Evolutionary conservation across 2,888 invertebrate genomes (phyloP).

Genomic region (Cyaniris semiargus): DNA sequence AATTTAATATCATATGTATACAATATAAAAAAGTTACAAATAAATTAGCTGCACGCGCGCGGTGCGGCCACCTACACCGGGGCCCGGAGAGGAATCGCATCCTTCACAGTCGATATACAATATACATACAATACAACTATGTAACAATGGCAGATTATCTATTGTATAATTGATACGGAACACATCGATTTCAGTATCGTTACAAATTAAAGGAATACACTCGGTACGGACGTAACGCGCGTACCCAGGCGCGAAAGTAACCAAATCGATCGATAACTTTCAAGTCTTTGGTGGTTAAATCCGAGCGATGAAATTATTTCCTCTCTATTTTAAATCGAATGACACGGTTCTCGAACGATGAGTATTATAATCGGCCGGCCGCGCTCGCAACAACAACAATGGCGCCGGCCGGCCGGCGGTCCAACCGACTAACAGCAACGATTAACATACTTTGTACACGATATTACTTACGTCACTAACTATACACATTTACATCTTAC

Average conservation of each 20-base stretch:
- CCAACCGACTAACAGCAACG: slow-evolving; percentile 47
- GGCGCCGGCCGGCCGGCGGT: slow-evolving; percentile 38
- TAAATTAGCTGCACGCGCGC: slow-evolving; percentile 20
- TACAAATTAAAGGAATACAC: slow-evolving; percentile 30
- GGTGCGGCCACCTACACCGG: neutral
- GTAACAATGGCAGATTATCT: slow-evolving; percentile 63
- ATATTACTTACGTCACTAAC: slow-evolving; percentile 61
- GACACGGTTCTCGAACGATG: slow-evolving; percentile 43
- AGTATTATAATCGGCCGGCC: slow-evolving; percentile 49
- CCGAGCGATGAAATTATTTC: slow-evolving; percentile 46
- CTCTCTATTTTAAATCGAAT: slow-evolving; percentile 40
- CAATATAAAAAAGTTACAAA: slow-evolving; percentile 21
- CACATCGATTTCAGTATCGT: slow-evolving; percentile 58
- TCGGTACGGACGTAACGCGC: slow-evolving; percentile 23
- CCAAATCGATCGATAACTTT: slow-evolving; percentile 38
- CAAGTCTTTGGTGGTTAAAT: slow-evolving; percentile 60
- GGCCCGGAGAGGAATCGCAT: slow-evolving; percentile 24
- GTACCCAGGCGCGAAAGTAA: slow-evolving; percentile 12
- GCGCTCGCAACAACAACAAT: slow-evolving; percentile 34
- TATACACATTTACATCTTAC: slow-evolving; percentile 73
- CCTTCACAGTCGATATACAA: slow-evolving; percentile 38
- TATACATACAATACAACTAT: slow-evolving; percentile 49
- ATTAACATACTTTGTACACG: slow-evolving; percentile 73
- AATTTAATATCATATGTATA: slow-evolving; percentile 34
- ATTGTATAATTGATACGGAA: slow-evolving; percentile 68